Conservation (phyloP, 1,140 invertebrate species). For the Solen grandis region DNA sequence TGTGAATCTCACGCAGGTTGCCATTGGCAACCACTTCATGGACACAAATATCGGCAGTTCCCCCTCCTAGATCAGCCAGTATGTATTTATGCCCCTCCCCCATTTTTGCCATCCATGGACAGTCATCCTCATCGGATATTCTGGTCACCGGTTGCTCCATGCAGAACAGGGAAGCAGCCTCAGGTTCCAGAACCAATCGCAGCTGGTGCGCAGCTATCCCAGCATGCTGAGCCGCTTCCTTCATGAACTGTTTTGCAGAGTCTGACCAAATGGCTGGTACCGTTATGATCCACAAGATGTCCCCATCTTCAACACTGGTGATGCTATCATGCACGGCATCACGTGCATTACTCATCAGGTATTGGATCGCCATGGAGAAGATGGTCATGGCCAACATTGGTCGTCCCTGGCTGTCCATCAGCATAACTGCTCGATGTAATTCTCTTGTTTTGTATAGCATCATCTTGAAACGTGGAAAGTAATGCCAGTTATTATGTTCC, state of each 20-base stretch:
- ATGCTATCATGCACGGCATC: background rate
- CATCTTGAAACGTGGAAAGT: conserved; percentile 46
- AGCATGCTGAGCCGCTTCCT: conserved; percentile 40
- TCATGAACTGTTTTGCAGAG: conserved; percentile 43
- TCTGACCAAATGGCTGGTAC: conserved; percentile 52
- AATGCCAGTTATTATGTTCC: background rate
- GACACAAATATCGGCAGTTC: background rate
- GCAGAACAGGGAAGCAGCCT: conserved; percentile 55
- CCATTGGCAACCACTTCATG: conserved; percentile 3
- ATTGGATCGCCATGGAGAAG: conserved; percentile 13
- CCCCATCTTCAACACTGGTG: background rate
- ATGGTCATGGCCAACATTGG: background rate
- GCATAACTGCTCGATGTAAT: background rate
- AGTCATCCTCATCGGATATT: background rate
- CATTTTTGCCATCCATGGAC: background rate
- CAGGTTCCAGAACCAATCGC: conserved; percentile 55
- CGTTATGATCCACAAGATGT: conserved; percentile 50
- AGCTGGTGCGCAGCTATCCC: conserved; percentile 42
- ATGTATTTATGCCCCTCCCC: conserved; percentile 34
- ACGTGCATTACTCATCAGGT: background rate
- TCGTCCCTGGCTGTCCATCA: background rate
- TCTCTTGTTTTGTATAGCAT: background rate
- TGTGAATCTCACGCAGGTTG: background rate
- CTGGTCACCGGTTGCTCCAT: conserved; percentile 31
- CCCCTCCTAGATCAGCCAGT: conserved; percentile 53